Percentiles rank a stretch among this genome's conserved stretches.
phyloP scores from a whole-genome alignment of 1,140 invertebrate genomes.

The Lepidurus arcticus region DNA sequence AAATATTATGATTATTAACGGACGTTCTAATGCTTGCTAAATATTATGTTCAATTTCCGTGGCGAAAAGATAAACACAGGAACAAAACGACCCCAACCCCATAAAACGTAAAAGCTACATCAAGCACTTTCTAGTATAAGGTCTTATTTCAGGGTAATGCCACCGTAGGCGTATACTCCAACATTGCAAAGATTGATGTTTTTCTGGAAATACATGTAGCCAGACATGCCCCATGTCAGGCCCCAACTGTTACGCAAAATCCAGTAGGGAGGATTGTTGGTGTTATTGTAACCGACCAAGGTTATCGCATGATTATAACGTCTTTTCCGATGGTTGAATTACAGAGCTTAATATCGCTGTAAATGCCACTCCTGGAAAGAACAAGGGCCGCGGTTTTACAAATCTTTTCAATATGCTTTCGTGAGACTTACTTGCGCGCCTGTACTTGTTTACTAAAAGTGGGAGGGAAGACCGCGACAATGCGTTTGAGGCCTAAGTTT shows the following conservation, averaged over 20 bases:
- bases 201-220: neutral
- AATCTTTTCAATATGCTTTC: neutral
- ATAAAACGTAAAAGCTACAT: too few relatives aligned
- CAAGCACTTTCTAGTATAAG: too few relatives aligned
- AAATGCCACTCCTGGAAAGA: neutral
- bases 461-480: too few relatives aligned
- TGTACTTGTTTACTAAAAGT: too few relatives aligned
- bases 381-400: neutral
- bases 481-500: too few relatives aligned
- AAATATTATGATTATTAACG: too few relatives aligned
- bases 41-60: too few relatives aligned
- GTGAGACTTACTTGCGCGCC: neutral
- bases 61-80: too few relatives aligned
- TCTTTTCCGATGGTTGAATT: neutral
- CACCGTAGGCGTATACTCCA: neutral
- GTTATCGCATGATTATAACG: slow-evolving; percentile 10
- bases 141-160: neutral
- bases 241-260: slow-evolving; percentile 6
- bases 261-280: slow-evolving; percentile 8
- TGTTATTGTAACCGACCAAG: slow-evolving; percentile 12
- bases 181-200: neutral
- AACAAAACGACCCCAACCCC: too few relatives aligned
- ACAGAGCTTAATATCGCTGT: neutral
- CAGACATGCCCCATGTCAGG: neutral
- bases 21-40: too few relatives aligned